Conservation (phyloP, 2,113 vertebrate species). For the Forbesichthys papilliferus region DNA sequence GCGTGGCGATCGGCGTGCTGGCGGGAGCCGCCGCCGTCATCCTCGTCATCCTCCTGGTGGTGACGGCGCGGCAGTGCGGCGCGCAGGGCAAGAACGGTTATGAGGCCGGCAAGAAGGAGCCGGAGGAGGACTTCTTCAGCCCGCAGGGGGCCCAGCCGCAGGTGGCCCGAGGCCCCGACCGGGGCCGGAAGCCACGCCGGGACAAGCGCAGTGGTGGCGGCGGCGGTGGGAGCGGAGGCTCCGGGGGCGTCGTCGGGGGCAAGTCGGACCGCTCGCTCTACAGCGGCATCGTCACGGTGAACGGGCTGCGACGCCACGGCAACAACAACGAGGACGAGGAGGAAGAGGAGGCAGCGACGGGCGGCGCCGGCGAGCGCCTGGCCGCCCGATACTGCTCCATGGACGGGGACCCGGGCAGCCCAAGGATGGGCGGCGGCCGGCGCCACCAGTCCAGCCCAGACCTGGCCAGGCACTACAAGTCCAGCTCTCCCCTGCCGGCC, state of each 20-base stretch:
- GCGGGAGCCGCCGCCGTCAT: constrained; percentile 91
- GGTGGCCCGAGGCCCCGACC: constrained; percentile 57
- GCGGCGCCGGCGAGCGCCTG: constrained; percentile 90
- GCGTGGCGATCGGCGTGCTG: constrained; percentile 90
- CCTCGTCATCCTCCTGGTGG: constrained; percentile 90
- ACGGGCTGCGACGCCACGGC: constrained; percentile 70
- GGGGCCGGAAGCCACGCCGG: constrained; percentile 72
- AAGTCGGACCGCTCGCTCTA: constrained; percentile 93
- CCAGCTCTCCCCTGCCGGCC: constrained; percentile 91
- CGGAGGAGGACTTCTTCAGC: constrained; percentile 92
- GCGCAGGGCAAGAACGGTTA: constrained; percentile 91
- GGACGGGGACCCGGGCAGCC: constrained; percentile 86
- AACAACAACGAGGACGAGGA: constrained; percentile 77
- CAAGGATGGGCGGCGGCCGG: constrained; percentile 85
- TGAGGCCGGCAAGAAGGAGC: constrained; percentile 93
- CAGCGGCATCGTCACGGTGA: constrained; percentile 81
- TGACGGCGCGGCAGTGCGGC: constrained; percentile 91
- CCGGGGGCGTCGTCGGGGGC: constrained; percentile 27
- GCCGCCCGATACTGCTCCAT: constrained; percentile 91
- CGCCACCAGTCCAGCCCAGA: constrained; percentile 91
- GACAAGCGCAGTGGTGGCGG: constrained; percentile 68
- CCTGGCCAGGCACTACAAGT: constrained; percentile 95
- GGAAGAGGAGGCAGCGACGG: constrained; percentile 75
- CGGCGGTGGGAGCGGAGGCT: constrained; percentile 17
- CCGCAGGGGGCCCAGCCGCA: constrained; percentile 80